These are phyloP conservation scores for Lymantria dispar DNA, from an alignment of 2,888 invertebrate genomes.

Conservation along the genomic window DNA sequence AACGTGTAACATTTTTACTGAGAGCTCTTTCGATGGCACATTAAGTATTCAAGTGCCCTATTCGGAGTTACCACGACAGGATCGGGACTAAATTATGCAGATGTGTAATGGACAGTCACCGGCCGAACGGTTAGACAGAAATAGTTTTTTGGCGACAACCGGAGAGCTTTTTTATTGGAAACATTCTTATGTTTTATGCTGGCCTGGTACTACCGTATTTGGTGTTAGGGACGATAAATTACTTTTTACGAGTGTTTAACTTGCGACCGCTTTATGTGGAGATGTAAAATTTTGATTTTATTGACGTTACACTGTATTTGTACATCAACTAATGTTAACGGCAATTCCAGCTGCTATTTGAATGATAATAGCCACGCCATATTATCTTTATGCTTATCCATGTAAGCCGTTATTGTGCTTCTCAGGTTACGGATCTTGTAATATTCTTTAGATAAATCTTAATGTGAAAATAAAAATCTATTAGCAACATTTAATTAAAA, in stretches of 20 bases:
- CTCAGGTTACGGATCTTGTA: too few species aligned
- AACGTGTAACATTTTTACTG: slow-evolving; percentile 53
- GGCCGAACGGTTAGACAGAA: slow-evolving; percentile 50
- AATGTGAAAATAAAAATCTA: too few species aligned
- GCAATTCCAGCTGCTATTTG: too few species aligned
- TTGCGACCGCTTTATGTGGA: slow-evolving; percentile 1
- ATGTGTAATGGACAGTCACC: slow-evolving; percentile 69
- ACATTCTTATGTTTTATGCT: slow-evolving; percentile 21
- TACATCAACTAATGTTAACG: too few species aligned
- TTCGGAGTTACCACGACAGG: slow-evolving; percentile 61
- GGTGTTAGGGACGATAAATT: slow-evolving; percentile 6
- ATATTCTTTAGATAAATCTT: too few species aligned
- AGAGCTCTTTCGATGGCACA: slow-evolving; percentile 47
- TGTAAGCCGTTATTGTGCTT: too few species aligned
- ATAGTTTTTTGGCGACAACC: slow-evolving; percentile 55
- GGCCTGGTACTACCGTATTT: slow-evolving; percentile 11
- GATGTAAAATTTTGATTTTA: slow-evolving; percentile 5
- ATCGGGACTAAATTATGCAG: slow-evolving; percentile 74
- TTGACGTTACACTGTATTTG: neutral
- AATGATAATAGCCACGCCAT: too few species aligned
- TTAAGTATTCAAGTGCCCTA: slow-evolving; percentile 72
- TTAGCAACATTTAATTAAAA: too few species aligned
- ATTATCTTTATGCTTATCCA: too few species aligned
- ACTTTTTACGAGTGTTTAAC: slow-evolving; percentile 5
- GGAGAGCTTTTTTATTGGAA: slow-evolving; percentile 19